These are phyloP conservation scores for Caenorhabditis plicata DNA, from an alignment of 2,888 invertebrate species.

Conservation along the genomic window DNA sequence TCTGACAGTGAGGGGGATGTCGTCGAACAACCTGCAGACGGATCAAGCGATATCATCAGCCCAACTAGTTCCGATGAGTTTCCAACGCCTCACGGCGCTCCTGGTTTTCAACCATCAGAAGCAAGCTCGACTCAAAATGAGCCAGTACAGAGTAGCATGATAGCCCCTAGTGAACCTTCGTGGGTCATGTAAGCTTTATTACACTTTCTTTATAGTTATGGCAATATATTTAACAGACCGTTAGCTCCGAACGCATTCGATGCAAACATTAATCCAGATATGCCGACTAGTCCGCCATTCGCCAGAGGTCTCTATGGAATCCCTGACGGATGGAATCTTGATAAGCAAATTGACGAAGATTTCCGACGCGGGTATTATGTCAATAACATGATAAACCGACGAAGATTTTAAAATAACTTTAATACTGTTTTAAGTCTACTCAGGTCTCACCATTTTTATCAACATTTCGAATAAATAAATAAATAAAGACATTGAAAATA, in stretches of 20 bases:
- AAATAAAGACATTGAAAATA: too few relatives aligned
- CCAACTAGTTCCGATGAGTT: too few relatives aligned
- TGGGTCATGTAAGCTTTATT: constrained; percentile 2
- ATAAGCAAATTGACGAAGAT: constrained; percentile 30
- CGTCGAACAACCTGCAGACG: too few relatives aligned
- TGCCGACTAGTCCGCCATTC: constrained; percentile 19
- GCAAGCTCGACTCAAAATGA: too few relatives aligned
- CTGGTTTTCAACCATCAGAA: constrained; percentile 29
- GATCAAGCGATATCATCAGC: too few relatives aligned
- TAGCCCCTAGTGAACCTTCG: not conserved
- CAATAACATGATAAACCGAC: too few relatives aligned
- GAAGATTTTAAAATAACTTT: too few relatives aligned
- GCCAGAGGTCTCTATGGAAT: constrained; percentile 37
- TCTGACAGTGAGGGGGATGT: too few relatives aligned
- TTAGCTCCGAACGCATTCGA: constrained; percentile 13
- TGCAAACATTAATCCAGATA: constrained; percentile 24
- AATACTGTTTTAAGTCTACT: too few relatives aligned
- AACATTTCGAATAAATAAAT: too few relatives aligned
- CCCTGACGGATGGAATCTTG: constrained; percentile 38
- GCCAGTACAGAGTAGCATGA: constrained; percentile 25
- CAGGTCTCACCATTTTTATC: too few relatives aligned
- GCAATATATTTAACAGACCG: constrained; percentile 6
- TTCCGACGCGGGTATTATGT: constrained; percentile 23
- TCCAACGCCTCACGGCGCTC: too few relatives aligned
- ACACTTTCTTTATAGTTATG: not conserved